Conservation (phyloP, 2,888 invertebrate species). For the Lamproptera curius region DNA sequence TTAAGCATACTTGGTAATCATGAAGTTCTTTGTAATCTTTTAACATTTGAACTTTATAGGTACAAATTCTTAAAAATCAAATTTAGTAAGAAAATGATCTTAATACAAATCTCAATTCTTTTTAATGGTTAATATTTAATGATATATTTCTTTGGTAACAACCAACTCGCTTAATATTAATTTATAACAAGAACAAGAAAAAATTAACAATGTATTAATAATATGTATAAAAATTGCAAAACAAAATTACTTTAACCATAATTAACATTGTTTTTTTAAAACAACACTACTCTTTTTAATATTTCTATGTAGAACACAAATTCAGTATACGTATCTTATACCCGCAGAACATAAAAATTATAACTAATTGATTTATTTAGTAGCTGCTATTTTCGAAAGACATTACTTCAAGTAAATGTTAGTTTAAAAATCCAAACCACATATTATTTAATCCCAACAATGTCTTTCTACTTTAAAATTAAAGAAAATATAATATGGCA, state of each 20-base stretch:
- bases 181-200: slow-evolving; percentile 72
- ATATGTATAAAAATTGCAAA: slow-evolving; percentile 47
- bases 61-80: slow-evolving; percentile 60
- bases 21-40: too few relatives aligned
- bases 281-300: neutral
- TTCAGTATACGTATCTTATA: slow-evolving; percentile 14
- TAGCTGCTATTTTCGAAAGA: slow-evolving; percentile 21
- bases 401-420: slow-evolving; percentile 4
- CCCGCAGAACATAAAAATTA: slow-evolving; percentile 12
- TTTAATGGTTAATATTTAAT: slow-evolving; percentile 40
- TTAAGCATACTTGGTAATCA: too few relatives aligned
- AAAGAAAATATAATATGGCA: slow-evolving; percentile 9
- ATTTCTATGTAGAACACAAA: neutral
- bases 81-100: slow-evolving; percentile 50
- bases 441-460: slow-evolving; percentile 13
- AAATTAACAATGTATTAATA: slow-evolving; percentile 64
- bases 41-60: slow-evolving; percentile 71
- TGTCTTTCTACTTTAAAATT: slow-evolving; percentile 14
- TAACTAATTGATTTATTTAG: neutral
- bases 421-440: slow-evolving; percentile 11
- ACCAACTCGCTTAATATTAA: slow-evolving; percentile 72
- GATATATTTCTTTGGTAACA: slow-evolving; percentile 74
- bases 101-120: slow-evolving; percentile 47
- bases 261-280: slow-evolving; percentile 22
- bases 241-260: slow-evolving; percentile 50